Evolutionary conservation across 2,888 invertebrate genomes (phyloP), one percentile per base, ranked within the genome.

Genomic region (Platycnemis pennipes): DNA sequence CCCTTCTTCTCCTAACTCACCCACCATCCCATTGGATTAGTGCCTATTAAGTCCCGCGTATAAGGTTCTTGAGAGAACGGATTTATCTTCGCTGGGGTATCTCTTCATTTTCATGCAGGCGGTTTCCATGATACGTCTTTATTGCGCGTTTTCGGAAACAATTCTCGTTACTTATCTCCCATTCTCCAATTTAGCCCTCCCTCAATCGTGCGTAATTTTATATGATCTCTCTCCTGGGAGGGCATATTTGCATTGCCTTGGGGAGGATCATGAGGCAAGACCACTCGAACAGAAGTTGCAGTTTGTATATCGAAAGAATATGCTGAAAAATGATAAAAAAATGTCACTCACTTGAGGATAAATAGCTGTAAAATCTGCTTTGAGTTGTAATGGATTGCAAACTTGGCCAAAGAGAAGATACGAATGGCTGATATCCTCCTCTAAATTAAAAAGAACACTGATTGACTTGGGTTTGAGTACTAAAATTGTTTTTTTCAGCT

Each of bases 141-240:
- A 91, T 91, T 91, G 37, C 56, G 91, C 69, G 11, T 91, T 91
- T 91, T 63, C 63, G 63, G 91, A 91, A 91, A 63, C 91, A 91
- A 63, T 91, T 53, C 91, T 91, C 91, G 44, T 91, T 63, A 69
- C 63, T 42, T 69, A 91, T 91, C 91, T 91, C 44, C 37, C 77
- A 37, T 77, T 37, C 77, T 37, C 77, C 37, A 37, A 77, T 77
- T 77, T 16, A 7, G 37, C 37, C 77, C 44, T 56, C 5, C 63
- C 56, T 63, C 44, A 56, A 91, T 63, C 69, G 91, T 63, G 56
- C 63, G 44, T 63, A 91, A 63, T 91, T 91, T 91, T 69, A 91
- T 91, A 91, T 42, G 69, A 37, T 77, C 77, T 69, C 19, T 19
- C 16, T 7, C 4, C 44, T 44, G 63, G n/a, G 37, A 44, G 19